These are phyloP conservation scores for Recurvirostra avosetta DNA, from an alignment of 2,113 vertebrate species.

Conservation along the genomic window DNA sequence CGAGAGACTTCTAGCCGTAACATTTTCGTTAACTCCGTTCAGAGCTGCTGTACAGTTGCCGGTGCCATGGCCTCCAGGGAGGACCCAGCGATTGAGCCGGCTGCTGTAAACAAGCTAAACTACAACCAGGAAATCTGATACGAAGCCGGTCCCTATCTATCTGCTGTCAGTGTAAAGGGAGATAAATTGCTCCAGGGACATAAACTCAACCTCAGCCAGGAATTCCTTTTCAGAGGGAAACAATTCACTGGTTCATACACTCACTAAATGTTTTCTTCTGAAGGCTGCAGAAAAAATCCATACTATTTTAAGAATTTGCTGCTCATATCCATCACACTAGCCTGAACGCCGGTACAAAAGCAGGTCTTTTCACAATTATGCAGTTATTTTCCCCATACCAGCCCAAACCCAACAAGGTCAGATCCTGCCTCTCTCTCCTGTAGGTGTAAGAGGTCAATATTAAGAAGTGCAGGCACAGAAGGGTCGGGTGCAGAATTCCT, in stretches of 20 bases:
- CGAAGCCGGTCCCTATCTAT: background rate
- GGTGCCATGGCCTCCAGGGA: background rate
- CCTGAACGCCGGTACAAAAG: background rate
- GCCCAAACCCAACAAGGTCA: background rate
- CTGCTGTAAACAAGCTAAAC: background rate
- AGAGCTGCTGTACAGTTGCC: background rate
- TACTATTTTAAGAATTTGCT: slow-evolving; percentile 23
- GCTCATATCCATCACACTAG: background rate
- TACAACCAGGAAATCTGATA: background rate
- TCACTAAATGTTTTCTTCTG: background rate
- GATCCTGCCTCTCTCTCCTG: background rate
- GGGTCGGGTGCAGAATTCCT: background rate
- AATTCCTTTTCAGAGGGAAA: background rate
- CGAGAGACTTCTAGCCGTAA: accelerated
- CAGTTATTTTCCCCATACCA: background rate
- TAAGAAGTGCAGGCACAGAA: background rate
- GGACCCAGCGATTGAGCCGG: background rate
- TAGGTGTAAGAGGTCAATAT: background rate
- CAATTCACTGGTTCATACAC: background rate
- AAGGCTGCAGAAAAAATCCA: slow-evolving; percentile 9
- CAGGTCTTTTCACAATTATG: background rate
- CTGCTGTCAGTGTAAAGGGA: background rate
- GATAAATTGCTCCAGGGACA: background rate
- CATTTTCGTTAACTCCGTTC: background rate
- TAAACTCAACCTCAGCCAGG: background rate